These are phyloP conservation scores for Fratercula arctica DNA, from an alignment of 2,797 vertebrate genomes.

Conservation along the genomic window DNA sequence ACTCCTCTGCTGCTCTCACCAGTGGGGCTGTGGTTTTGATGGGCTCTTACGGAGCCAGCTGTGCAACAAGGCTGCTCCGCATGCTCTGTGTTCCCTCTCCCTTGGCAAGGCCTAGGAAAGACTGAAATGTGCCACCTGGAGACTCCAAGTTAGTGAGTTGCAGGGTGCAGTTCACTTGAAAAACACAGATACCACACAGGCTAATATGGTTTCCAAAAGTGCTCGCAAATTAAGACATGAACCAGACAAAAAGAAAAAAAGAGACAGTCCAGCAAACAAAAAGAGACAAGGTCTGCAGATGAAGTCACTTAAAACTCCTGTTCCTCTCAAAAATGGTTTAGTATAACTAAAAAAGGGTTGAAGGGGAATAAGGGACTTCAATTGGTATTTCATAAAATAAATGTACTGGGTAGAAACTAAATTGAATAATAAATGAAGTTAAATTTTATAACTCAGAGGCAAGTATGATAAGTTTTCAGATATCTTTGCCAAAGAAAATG, in stretches of 20 bases:
- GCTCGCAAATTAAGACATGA: not conserved
- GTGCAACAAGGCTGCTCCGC: not conserved
- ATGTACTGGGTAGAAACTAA: not conserved
- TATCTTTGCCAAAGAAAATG: not conserved
- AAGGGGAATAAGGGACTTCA: not conserved
- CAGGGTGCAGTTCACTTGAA: not conserved
- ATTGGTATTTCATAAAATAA: not conserved
- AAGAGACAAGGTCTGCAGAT: not conserved
- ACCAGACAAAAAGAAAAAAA: not conserved
- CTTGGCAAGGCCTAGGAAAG: not conserved
- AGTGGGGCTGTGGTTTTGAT: not conserved
- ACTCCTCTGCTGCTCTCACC: not conserved
- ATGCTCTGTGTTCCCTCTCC: not conserved
- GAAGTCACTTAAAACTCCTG: not conserved
- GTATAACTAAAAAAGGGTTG: not conserved
- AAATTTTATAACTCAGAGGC: not conserved
- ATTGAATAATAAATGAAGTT: not conserved
- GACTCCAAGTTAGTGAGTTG: not conserved
- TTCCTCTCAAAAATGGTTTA: not conserved
- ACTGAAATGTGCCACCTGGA: not conserved
- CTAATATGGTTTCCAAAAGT: not conserved
- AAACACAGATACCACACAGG: not conserved
- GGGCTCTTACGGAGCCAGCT: not conserved
- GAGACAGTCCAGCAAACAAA: not conserved
- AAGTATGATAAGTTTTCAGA: not conserved